Conservation (phyloP, 2,797 vertebrate genomes). For the Microhierax caerulescens region DNA sequence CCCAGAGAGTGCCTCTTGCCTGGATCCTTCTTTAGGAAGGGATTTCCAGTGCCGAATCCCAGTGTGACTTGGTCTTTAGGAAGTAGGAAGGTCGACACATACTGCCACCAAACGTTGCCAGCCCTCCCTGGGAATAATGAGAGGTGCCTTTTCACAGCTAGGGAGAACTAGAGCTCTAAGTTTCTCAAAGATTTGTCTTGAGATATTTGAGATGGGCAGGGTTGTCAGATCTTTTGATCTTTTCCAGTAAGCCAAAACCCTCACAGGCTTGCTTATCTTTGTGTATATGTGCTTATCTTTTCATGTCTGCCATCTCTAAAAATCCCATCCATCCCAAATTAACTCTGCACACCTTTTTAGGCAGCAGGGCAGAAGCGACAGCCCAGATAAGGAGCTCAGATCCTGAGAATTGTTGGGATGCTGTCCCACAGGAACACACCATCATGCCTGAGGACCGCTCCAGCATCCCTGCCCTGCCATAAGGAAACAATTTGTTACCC, state of each 20-base stretch:
- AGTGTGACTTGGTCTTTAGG: background rate
- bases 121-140: background rate
- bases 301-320: background rate
- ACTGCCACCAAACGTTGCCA: background rate
- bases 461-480: background rate
- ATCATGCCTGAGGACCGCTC: background rate
- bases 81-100: background rate
- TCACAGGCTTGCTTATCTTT: background rate
- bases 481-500: background rate
- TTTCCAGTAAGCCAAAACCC: background rate
- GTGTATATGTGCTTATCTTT: background rate
- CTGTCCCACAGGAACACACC: background rate
- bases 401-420: background rate
- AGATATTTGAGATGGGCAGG: background rate
- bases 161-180: background rate
- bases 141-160: background rate
- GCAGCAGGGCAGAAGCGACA: background rate
- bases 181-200: background rate
- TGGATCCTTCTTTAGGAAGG: background rate
- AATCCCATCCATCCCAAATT: background rate
- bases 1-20: background rate
- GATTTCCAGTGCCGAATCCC: background rate
- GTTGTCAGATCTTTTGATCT: background rate
- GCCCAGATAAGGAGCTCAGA: background rate
- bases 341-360: background rate